Percentiles rank a stretch among this genome's conserved stretches.
phyloP scores from a whole-genome alignment of 1,140 invertebrate genomes.

The Apis laboriosa region DNA sequence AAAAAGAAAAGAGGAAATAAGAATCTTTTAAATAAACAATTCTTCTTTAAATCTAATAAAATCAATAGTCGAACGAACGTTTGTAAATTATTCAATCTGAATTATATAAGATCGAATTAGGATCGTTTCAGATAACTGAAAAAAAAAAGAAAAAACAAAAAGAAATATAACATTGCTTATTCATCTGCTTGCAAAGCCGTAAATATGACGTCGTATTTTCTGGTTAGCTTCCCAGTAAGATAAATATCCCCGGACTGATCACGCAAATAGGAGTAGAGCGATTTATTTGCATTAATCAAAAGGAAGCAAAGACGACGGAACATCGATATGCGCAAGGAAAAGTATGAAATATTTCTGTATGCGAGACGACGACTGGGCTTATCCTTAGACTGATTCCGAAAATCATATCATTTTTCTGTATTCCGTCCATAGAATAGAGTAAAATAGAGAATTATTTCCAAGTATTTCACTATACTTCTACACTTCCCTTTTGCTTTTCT shows the following conservation, averaged over 20 bases:
- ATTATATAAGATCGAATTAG: neutral
- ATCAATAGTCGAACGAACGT: neutral
- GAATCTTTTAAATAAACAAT: neutral
- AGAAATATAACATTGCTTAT: neutral
- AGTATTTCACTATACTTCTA: neutral
- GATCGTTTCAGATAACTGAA: neutral
- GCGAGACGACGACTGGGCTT: neutral
- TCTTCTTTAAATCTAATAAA: no score
- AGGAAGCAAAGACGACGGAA: neutral
- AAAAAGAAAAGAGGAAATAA: no score
- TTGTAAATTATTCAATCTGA: neutral
- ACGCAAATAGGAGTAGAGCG: neutral
- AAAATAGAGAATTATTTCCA: neutral
- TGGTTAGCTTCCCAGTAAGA: neutral
- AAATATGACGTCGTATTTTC: neutral
- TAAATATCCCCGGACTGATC: neutral
- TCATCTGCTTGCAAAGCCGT: neutral
- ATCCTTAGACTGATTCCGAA: conserved; percentile 3
- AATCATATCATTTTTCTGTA: conserved; percentile 19
- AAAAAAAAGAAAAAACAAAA: neutral
- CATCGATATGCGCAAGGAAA: neutral
- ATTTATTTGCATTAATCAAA: conserved; percentile 16
- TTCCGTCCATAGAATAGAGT: neutral
- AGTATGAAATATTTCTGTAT: conserved; percentile 7
- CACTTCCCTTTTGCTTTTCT: no score